Percentiles rank a stretch among this genome's conserved stretches.
Evolutionary conservation across 2,888 invertebrate genomes (phyloP).

Genomic region (Amblyteles armatorius): DNA sequence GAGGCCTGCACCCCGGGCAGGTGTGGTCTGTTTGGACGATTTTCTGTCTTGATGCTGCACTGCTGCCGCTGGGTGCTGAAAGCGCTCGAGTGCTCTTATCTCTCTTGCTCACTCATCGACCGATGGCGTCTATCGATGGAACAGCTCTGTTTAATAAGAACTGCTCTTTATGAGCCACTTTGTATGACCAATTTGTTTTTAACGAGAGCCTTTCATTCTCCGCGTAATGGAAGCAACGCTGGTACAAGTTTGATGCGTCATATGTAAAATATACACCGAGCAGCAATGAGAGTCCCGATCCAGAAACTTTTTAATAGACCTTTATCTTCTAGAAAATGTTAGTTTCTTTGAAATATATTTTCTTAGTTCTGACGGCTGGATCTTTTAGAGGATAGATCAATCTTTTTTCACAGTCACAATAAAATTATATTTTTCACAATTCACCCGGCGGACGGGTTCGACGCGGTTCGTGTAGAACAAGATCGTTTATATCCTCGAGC

Average conservation of each 20-base stretch:
- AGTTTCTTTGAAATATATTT: neutral
- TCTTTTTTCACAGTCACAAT: slow-evolving; percentile 1
- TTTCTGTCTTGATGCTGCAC: slow-evolving; percentile 33
- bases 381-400: slow-evolving; percentile 18
- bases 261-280: slow-evolving; percentile 35
- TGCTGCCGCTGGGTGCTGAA: slow-evolving; percentile 12
- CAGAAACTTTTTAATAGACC: slow-evolving; percentile 38
- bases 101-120: slow-evolving; percentile 31
- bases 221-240: slow-evolving; percentile 33
- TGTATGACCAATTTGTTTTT: slow-evolving; percentile 77
- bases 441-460: slow-evolving; percentile 28
- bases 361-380: neutral
- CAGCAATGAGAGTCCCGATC: slow-evolving; percentile 26
- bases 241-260: slow-evolving; percentile 42
- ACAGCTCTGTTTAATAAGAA: slow-evolving; percentile 76
- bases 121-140: slow-evolving; percentile 52
- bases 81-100: slow-evolving; percentile 56
- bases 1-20: slow-evolving; percentile 46
- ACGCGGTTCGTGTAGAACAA: slow-evolving; percentile 51
- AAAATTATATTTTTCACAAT: neutral
- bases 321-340: slow-evolving; percentile 42
- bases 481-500: slow-evolving; percentile 55
- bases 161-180: slow-evolving; percentile 76
- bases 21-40: slow-evolving; percentile 49
- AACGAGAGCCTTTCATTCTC: slow-evolving; percentile 73